phyloP scores from a whole-genome alignment of 2,888 invertebrate species.

The Hirtodrosophila histrioides region DNA sequence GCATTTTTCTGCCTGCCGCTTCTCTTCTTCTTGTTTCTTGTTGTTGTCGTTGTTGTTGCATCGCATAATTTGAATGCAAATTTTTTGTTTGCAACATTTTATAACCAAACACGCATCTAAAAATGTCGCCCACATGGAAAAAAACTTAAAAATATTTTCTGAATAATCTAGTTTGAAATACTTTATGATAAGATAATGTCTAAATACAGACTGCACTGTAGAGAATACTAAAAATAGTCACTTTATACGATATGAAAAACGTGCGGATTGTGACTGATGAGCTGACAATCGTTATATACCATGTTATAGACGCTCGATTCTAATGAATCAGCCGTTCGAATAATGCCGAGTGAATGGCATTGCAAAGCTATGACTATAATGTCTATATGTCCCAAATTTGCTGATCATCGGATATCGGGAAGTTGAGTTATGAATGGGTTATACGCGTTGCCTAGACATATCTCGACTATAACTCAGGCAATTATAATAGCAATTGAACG shows the following conservation, averaged over 20 bases:
- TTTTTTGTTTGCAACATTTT: slow-evolving; percentile 31
- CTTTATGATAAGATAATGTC: slow-evolving; percentile 44
- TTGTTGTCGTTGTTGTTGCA: slow-evolving; percentile 14
- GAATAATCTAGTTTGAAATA: slow-evolving; percentile 43
- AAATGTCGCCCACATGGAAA: slow-evolving; percentile 11
- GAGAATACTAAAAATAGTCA: slow-evolving; percentile 36
- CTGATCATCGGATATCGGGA: neutral
- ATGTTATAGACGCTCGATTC: slow-evolving; percentile 19
- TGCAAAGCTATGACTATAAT: neutral
- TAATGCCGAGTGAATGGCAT: too few relatives aligned
- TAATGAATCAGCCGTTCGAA: neutral
- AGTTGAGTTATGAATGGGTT: slow-evolving; percentile 18
- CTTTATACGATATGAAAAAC: slow-evolving; percentile 14
- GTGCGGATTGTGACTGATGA: slow-evolving; percentile 25
- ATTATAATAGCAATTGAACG: neutral
- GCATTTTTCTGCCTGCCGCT: slow-evolving; percentile 35
- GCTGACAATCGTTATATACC: slow-evolving; percentile 9
- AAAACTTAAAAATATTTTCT: slow-evolving; percentile 9
- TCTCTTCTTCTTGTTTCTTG: slow-evolving; percentile 13
- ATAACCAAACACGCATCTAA: slow-evolving; percentile 25
- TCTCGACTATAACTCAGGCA: slow-evolving; percentile 3
- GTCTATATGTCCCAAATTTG: neutral
- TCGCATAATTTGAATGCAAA: slow-evolving; percentile 49
- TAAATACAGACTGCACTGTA: slow-evolving; percentile 15
- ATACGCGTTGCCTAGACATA: slow-evolving; percentile 9